These are phyloP conservation scores for Drosophila mayaguana DNA, from an alignment of 2,888 invertebrate species.

Conservation along the genomic window DNA sequence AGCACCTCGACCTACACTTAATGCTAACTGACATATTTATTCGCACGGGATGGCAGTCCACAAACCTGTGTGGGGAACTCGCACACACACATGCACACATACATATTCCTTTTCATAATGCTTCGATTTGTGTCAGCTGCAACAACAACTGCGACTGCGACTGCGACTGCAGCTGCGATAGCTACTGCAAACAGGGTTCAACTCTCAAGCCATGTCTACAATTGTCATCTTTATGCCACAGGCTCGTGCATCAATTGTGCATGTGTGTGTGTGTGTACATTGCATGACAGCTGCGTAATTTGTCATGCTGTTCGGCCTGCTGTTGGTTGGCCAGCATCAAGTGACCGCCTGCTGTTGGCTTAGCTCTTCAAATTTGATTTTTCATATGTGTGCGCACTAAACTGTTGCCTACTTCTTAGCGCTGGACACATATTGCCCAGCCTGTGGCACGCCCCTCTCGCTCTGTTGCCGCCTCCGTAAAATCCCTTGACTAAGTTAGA, in stretches of 20 bases:
- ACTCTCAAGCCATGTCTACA: conserved; percentile 49
- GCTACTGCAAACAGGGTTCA: conserved; percentile 19
- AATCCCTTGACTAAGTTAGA: conserved; percentile 42
- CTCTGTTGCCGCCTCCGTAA: background rate
- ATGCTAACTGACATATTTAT: conserved; percentile 76
- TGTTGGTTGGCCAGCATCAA: conserved; percentile 46
- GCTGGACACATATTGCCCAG: background rate
- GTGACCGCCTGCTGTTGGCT: conserved; percentile 62
- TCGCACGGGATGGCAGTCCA: conserved; percentile 50
- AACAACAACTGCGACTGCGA: conserved; percentile 33
- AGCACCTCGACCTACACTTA: conserved; percentile 67
- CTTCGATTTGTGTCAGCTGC: conserved; percentile 72
- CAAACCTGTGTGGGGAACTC: conserved; percentile 22
- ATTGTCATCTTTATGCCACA: conserved; percentile 57
- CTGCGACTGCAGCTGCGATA: conserved; percentile 8
- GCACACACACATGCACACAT: conserved; percentile 5
- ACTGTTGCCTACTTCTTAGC: conserved; percentile 58
- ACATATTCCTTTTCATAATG: conserved; percentile 57
- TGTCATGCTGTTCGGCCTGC: conserved; percentile 61
- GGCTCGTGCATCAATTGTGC: conserved; percentile 14
- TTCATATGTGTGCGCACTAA: conserved; percentile 44
- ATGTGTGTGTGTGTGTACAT: conserved; percentile 21
- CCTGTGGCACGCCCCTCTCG: background rate
- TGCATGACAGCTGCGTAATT: conserved; percentile 56
- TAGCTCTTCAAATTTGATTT: conserved; percentile 74